Percentiles rank a stretch among this genome's conserved stretches.
Evolutionary conservation across 2,797 vertebrate species (phyloP).

Genomic region (Oreonectes daqikongensis): DNA sequence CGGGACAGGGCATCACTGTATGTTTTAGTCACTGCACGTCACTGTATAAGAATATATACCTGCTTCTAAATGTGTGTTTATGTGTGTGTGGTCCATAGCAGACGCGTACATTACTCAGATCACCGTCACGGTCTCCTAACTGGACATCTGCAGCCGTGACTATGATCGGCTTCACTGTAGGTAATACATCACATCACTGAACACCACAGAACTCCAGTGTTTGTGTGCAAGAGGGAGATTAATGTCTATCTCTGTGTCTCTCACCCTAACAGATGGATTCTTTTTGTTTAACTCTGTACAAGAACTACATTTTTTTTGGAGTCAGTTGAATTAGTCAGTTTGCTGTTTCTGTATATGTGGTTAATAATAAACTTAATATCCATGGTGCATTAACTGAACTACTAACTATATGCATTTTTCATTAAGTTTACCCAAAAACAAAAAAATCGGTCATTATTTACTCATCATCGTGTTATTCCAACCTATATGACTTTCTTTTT

Average conservation of each 20-base stretch:
- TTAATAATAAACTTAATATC: too few species aligned
- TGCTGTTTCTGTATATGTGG: too few species aligned
- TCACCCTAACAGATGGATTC: not conserved
- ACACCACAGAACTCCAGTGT: not conserved
- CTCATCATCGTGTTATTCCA: too few species aligned
- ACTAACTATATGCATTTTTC: too few species aligned
- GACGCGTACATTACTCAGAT: constrained; percentile 41
- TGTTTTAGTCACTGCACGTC: not conserved
- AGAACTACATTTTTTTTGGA: too few species aligned
- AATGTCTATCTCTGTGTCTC: not conserved
- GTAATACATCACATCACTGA: not conserved
- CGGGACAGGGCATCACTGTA: constrained; percentile 12
- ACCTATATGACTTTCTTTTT: too few species aligned
- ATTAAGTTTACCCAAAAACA: too few species aligned
- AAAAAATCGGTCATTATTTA: too few species aligned
- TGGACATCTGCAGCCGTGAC: constrained; percentile 39
- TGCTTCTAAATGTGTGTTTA: constrained; percentile 10
- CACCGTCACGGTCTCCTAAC: constrained; percentile 37
- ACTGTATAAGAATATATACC: constrained; percentile 10
- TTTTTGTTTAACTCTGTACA: too few species aligned
- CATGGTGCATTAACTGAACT: too few species aligned
- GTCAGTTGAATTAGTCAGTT: too few species aligned
- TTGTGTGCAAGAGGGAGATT: constrained; percentile 4
- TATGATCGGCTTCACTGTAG: constrained; percentile 29
- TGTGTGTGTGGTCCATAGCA: constrained; percentile 1